Base-by-base conservation (phyloP, 2,888 invertebrate genomes). In the Dinocampus coccinellae region DNA sequence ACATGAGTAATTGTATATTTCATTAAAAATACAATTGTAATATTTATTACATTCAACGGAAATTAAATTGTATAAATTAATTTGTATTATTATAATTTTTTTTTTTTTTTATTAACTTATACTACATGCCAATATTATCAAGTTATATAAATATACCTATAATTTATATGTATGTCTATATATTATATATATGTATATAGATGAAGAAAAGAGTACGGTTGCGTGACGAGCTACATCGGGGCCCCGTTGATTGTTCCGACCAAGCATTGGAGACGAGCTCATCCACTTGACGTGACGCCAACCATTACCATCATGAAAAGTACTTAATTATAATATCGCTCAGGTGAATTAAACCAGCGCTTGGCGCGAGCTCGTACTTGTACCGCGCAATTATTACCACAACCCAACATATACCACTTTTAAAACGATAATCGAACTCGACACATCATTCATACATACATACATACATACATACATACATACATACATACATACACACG, bases 291-390 rank as follows among this genome's bases (percentile, higher is more conserved):
- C 77, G 77, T 87, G 87, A 87, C 86, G 86, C 81, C 81, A 77
- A 78, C 85, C 86, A 85, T 87, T 87, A 87, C 82, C 83, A 78
- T 72, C 72, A 63, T 61, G 79, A 79, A 81, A 84, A 85, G 82
- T 84, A 85, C 87, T 87, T 85, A 87, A 87, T 87, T 87, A 86
- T 86, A 86, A 87, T 87, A 87, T 85, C 85, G 81, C 84, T 79
- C 20, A 75, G 78, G 78, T 47, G 85, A 85, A 85, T 85, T 85
- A 86, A 85, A 85, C 83, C 84, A n/a, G 84, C 82, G 82, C 83
- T 82, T 84, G 85, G 85, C 82, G 85, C 85, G 84, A 82, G 83
- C 83, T 83, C 84, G 85, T 85, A 85, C 86, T 84, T 84, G 84
- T 85, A 85, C 83, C 26, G 29, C 83, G 83, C 84, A 85, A 86